Evolutionary conservation across 2,888 invertebrate species (phyloP), one percentile per base, ranked within the genome.

Genomic region (Acholoe squamosa): DNA sequence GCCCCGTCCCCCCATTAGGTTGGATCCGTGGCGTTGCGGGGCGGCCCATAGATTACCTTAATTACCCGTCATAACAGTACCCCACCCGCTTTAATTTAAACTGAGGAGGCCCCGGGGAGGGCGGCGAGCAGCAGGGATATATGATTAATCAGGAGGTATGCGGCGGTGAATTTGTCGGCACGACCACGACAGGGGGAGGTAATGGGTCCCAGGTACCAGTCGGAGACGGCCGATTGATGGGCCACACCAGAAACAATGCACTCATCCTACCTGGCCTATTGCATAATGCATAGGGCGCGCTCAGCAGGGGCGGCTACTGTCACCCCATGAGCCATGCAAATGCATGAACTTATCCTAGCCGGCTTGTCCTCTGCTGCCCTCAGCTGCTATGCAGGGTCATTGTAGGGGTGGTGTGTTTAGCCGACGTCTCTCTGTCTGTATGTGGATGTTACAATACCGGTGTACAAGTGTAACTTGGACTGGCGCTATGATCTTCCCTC

Each of bases 121-220:
- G 19, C 34, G 43, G 25, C 43, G 10, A 25, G 43, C 84, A 33
- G 34, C 16, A 22, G n/a, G 84, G 84, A 84, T 84, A 84, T 84
- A 84, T 84, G 84, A 84, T 84, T 84, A 84, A 84, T 84, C 84
- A 22, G 25, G 43, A 84, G 31, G 51, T 84, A 84, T 84, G 84
- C 51, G 84, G 22, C 19, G 43, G 43, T 25, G 84, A 51, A 84
- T 84, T 84, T 84, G 84, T 84, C 84, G 43, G 16, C 28, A 43
- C 25, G 84, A 43, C 84, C 43, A 51, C n/a, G 43, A 34, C 19
- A 28, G 77, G 84, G n/a, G 34, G 12, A 34, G 84, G 51, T 84
- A 84, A 84, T 84, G 51, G 84, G 84, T 84, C 84, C 84, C 84
- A 84, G 84, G 84, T 84, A 84, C 34, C 34, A 22, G 51, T 16